phyloP scores from a whole-genome alignment of 2,888 invertebrate genomes.

The Eubasilissa splendida region DNA sequence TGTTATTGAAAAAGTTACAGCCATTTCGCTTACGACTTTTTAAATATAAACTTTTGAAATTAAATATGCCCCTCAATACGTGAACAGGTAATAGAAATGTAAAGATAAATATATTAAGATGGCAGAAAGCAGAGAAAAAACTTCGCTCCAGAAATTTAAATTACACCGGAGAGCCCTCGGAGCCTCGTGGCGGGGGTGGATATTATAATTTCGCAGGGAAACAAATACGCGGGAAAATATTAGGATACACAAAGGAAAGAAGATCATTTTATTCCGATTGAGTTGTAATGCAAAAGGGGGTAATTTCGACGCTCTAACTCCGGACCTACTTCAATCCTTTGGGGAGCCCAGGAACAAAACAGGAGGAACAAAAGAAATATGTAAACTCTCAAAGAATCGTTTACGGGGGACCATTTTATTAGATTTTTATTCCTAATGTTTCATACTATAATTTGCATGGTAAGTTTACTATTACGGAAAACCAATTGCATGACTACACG shows the following conservation, averaged over 20 bases:
- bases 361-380: constrained; percentile 68
- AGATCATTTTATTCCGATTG: constrained; percentile 58
- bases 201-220: constrained; percentile 56
- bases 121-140: constrained; percentile 41
- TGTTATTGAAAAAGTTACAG: constrained; percentile 56
- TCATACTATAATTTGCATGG: background rate
- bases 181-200: constrained; percentile 43
- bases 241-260: constrained; percentile 55
- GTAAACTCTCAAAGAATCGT: constrained; percentile 66
- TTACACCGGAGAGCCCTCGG: constrained; percentile 38
- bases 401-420: constrained; percentile 20
- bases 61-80: constrained; percentile 55
- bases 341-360: constrained; percentile 51
- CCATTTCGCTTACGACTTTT: constrained; percentile 54
- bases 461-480: background rate
- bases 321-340: constrained; percentile 44
- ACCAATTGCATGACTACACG: too few species aligned
- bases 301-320: constrained; percentile 43
- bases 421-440: constrained; percentile 22
- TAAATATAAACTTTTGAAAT: constrained; percentile 55
- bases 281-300: constrained; percentile 55
- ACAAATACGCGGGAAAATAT: constrained; percentile 54
- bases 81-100: constrained; percentile 57
- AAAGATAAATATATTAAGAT: constrained; percentile 49
- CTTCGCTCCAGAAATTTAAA: constrained; percentile 56